Percentiles rank a stretch among this genome's conserved stretches.
These are phyloP conservation scores for Anguilla obscura DNA, from an alignment of 2,797 vertebrate genomes.

Conservation along the genomic window DNA sequence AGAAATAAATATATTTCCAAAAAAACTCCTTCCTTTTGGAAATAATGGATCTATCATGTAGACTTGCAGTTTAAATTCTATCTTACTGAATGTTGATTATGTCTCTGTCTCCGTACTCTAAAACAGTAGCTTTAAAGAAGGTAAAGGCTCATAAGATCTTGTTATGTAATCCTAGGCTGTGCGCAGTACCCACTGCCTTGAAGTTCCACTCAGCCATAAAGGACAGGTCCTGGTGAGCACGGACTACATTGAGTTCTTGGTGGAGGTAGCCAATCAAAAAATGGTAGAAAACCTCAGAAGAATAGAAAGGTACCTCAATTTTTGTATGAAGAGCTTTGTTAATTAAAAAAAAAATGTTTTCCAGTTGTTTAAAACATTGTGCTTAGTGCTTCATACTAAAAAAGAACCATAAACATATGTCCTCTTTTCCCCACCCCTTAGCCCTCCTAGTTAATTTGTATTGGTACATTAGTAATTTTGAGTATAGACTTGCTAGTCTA, in stretches of 20 bases:
- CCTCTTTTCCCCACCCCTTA: not conserved
- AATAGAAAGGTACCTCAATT: slow-evolving; percentile 78
- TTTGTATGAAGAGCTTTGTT: not conserved
- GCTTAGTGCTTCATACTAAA: not conserved
- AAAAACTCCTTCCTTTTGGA: not conserved
- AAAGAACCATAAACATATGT: not conserved
- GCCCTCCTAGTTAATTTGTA: not conserved
- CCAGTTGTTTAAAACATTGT: not conserved
- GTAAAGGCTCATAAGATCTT: not conserved
- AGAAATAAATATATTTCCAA: not conserved
- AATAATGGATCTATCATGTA: not conserved
- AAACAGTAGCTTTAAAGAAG: not conserved
- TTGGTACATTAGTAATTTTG: not conserved
- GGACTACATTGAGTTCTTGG: slow-evolving; percentile 82
- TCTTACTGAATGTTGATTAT: slow-evolving; percentile 6
- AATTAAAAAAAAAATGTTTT: too few relatives aligned
- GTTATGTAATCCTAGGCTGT: slow-evolving; percentile 70
- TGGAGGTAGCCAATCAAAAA: slow-evolving; percentile 84
- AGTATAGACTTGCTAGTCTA: not conserved
- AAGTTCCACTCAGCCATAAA: slow-evolving; percentile 82
- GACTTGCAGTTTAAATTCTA: not conserved
- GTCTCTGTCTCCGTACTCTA: not conserved
- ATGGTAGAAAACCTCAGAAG: slow-evolving; percentile 87
- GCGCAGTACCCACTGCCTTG: slow-evolving; percentile 88
- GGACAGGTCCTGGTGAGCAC: slow-evolving; percentile 79